These are phyloP conservation scores for Neopipo cinnamomea DNA, from an alignment of 2,113 vertebrate species.

Conservation along the genomic window DNA sequence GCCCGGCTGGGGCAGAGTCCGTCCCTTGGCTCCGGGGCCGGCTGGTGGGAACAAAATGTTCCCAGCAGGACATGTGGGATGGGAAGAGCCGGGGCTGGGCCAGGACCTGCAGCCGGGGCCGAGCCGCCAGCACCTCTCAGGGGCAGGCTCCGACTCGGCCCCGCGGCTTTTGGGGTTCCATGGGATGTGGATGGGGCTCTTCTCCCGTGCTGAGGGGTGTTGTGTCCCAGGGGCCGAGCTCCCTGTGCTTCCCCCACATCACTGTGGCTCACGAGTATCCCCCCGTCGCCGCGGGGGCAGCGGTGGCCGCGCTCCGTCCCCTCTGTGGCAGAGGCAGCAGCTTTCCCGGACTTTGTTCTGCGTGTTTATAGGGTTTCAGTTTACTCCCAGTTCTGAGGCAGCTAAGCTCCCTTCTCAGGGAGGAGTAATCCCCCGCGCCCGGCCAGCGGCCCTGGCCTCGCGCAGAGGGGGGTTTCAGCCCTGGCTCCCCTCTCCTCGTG, in stretches of 20 bases:
- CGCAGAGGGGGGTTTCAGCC: not conserved
- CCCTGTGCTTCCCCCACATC: not conserved
- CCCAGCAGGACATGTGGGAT: not conserved
- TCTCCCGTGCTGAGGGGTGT: not conserved
- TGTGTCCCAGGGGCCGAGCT: accelerated
- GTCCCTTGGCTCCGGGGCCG: not conserved
- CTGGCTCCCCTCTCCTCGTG: not conserved
- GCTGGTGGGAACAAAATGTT: conserved; percentile 49
- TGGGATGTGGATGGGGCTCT: not conserved
- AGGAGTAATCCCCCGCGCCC: not conserved
- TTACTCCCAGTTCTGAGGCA: conserved; percentile 22
- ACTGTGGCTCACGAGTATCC: accelerated
- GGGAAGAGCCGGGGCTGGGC: not conserved
- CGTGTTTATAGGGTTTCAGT: conserved; percentile 31
- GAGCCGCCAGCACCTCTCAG: not conserved
- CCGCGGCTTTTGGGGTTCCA: accelerated
- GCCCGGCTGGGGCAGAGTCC: conserved; percentile 33
- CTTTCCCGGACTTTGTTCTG: conserved; percentile 26
- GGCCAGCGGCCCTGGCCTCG: not conserved
- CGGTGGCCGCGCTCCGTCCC: accelerated
- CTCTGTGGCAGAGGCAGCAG: not conserved
- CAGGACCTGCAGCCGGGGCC: not conserved
- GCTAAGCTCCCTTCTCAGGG: not conserved
- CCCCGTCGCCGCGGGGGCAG: not conserved
- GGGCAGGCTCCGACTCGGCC: accelerated